A percentile compares a stretch with the other conserved stretches of the same genome.
phyloP scores from a whole-genome alignment of 2,888 invertebrate genomes.

The Hoplodrina ambigua region DNA sequence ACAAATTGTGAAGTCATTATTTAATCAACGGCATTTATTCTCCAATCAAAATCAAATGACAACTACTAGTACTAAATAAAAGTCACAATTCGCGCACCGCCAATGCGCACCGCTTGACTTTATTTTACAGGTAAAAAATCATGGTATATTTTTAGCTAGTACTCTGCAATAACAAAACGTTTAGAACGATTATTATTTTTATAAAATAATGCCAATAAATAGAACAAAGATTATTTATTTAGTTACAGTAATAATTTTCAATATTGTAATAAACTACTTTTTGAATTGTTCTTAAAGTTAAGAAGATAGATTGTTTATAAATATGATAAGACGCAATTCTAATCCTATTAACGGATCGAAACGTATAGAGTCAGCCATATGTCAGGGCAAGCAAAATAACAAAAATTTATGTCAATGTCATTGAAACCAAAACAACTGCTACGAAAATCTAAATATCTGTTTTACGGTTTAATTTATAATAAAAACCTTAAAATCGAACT shows the following conservation, averaged over 20 bases:
- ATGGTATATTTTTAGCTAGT: not conserved
- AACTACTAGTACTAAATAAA: slow-evolving; percentile 36
- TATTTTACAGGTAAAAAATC: slow-evolving; percentile 9
- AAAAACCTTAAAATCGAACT: not conserved
- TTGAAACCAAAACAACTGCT: slow-evolving; percentile 42
- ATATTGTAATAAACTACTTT: not conserved
- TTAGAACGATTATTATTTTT: not conserved
- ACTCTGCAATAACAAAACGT: slow-evolving; percentile 37
- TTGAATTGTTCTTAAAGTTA: not conserved
- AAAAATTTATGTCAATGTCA: slow-evolving; percentile 31
- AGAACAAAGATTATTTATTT: rapidly evolving
- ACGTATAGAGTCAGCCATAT: slow-evolving; percentile 1
- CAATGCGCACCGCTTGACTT: slow-evolving; percentile 1
- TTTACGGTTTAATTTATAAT: not conserved
- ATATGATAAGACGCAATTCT: not conserved
- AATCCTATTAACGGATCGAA: not conserved
- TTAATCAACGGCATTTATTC: slow-evolving; percentile 5
- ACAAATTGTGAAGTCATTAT: slow-evolving; percentile 44
- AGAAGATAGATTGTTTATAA: too few species aligned
- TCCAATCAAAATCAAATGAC: slow-evolving; percentile 58
- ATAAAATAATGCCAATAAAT: too few species aligned
- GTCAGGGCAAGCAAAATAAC: slow-evolving; percentile 8
- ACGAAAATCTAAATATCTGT: slow-evolving; percentile 16
- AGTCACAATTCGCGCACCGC: slow-evolving; percentile 9
- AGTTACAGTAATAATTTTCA: not conserved